Conservation (phyloP, 2,888 invertebrate genomes). For the Chirona hameri region DNA sequence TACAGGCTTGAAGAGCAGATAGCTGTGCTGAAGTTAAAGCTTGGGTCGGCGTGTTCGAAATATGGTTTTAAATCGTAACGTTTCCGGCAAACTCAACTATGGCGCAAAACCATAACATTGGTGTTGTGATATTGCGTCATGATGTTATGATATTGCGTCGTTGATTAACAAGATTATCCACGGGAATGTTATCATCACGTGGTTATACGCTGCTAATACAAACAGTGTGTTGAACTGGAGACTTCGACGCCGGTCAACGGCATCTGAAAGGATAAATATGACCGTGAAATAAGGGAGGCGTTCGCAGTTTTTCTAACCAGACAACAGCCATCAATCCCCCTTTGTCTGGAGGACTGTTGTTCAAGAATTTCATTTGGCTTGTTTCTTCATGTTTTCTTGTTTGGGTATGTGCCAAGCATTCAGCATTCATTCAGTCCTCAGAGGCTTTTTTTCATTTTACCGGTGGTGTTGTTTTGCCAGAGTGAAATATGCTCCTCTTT, state of each 20-base stretch:
- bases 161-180: no score
- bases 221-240: background rate
- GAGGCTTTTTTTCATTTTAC: background rate
- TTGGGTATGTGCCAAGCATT: background rate
- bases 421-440: background rate
- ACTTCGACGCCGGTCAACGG: background rate
- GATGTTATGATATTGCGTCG: no score
- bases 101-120: no score
- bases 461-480: background rate
- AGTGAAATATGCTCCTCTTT: background rate
- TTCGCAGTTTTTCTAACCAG: background rate
- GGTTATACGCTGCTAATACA: background rate
- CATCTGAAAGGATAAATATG: background rate
- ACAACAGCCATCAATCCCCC: no score
- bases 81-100: no score
- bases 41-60: no score
- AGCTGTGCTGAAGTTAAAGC: no score
- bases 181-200: no score
- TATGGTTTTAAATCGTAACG: no score
- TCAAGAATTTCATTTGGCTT: background rate
- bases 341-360: no score
- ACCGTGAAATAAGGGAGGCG: background rate
- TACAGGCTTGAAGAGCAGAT: no score
- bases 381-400: background rate
- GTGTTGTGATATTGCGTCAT: no score